Evolutionary conservation across 2,113 vertebrate species (phyloP).

Genomic region (Alouatta palliata): DNA sequence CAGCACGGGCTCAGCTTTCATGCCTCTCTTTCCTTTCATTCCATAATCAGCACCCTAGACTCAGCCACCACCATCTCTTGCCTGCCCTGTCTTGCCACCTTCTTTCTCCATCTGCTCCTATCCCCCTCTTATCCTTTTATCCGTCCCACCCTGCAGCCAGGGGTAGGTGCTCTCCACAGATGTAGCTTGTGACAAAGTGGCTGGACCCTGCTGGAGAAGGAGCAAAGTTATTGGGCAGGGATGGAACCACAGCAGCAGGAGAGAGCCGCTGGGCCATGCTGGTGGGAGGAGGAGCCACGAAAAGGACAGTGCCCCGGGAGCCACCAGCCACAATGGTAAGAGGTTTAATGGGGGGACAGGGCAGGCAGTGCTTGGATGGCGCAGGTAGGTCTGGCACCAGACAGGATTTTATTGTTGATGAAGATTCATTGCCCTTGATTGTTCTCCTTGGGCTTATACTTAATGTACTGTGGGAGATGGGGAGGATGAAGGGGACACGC

Average conservation of each 20-base stretch:
- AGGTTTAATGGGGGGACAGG: background rate
- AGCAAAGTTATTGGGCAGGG: background rate
- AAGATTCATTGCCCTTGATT: background rate
- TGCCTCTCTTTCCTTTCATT: background rate
- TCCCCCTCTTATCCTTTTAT: no score
- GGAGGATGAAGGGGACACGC: background rate
- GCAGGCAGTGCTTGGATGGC: background rate
- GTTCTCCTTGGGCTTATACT: background rate
- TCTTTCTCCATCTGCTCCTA: background rate
- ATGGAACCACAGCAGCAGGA: background rate
- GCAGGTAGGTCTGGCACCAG: background rate
- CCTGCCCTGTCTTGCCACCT: background rate
- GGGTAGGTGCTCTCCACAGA: background rate
- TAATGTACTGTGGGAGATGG: background rate
- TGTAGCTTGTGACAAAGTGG: background rate
- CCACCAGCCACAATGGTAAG: rapidly evolving
- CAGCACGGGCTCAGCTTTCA: background rate
- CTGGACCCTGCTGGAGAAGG: background rate
- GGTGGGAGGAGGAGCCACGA: background rate
- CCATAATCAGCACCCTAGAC: background rate
- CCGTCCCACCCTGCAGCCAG: background rate
- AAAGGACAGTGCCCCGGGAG: background rate
- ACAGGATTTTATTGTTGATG: background rate
- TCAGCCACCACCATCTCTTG: background rate
- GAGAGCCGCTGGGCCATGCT: rapidly evolving